phyloP scores from a whole-genome alignment of 2,113 vertebrate species.

The Natator depressus region DNA sequence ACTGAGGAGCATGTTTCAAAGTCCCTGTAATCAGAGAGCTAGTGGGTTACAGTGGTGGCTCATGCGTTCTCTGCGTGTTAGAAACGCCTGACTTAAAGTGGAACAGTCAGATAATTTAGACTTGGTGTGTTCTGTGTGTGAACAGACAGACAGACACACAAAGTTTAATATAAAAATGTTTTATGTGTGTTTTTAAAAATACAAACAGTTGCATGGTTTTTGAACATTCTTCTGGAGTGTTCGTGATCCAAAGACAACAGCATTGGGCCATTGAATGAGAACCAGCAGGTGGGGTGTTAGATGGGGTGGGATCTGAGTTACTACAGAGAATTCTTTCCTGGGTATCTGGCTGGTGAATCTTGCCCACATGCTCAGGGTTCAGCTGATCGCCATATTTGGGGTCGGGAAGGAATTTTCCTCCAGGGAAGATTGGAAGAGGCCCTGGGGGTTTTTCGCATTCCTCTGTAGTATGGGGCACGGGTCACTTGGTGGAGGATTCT shows the following conservation, averaged over 20 bases:
- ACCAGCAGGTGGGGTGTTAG: background rate
- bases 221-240: background rate
- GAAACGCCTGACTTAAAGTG: background rate
- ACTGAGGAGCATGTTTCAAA: background rate
- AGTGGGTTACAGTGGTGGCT: background rate
- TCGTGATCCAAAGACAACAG: slow-evolving; percentile 19
- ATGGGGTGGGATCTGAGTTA: no score
- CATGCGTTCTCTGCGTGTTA: background rate
- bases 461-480: no score
- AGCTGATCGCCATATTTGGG: no score
- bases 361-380: no score
- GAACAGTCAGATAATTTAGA: background rate
- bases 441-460: no score
- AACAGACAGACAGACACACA: background rate
- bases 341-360: no score
- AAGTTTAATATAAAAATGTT: background rate
- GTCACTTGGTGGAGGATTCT: no score
- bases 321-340: no score
- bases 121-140: background rate
- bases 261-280: background rate
- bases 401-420: no score
- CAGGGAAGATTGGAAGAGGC: no score
- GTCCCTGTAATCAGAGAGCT: background rate
- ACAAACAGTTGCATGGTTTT: background rate
- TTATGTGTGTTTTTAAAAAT: background rate